These are phyloP conservation scores for Theropithecus gelada DNA, from an alignment of 2,113 vertebrate genomes.

Conservation along the genomic window DNA sequence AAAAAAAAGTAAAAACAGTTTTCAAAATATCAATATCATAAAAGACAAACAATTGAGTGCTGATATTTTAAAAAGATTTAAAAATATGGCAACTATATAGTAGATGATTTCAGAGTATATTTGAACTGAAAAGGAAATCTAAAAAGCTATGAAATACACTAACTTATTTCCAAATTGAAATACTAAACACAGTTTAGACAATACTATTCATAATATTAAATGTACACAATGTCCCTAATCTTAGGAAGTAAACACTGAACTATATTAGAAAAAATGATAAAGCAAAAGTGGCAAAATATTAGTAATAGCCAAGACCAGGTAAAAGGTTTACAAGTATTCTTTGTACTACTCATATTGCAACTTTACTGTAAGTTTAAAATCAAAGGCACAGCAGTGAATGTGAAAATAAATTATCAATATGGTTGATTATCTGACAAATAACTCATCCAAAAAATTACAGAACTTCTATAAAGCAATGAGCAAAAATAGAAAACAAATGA, in stretches of 20 bases:
- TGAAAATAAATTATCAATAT: background rate
- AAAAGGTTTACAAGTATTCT: background rate
- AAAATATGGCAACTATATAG: background rate
- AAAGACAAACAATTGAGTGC: background rate
- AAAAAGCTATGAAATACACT: background rate
- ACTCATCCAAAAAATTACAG: background rate
- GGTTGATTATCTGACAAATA: background rate
- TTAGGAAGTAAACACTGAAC: background rate
- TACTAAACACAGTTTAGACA: background rate
- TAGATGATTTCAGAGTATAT: background rate
- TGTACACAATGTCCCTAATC: background rate
- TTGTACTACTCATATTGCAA: background rate
- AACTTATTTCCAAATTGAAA: background rate
- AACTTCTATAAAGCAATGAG: background rate
- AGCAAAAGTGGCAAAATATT: too few relatives aligned
- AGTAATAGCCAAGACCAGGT: background rate
- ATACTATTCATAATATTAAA: background rate
- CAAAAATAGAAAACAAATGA: background rate
- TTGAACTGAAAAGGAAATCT: too few relatives aligned
- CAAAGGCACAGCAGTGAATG: background rate
- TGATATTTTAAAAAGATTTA: too few relatives aligned
- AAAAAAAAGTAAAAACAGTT: background rate
- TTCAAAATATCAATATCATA: background rate
- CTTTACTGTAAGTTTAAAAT: background rate
- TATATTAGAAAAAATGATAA: background rate